Conservation (phyloP, 2,113 vertebrate species). For the Collichthys lucidus region DNA sequence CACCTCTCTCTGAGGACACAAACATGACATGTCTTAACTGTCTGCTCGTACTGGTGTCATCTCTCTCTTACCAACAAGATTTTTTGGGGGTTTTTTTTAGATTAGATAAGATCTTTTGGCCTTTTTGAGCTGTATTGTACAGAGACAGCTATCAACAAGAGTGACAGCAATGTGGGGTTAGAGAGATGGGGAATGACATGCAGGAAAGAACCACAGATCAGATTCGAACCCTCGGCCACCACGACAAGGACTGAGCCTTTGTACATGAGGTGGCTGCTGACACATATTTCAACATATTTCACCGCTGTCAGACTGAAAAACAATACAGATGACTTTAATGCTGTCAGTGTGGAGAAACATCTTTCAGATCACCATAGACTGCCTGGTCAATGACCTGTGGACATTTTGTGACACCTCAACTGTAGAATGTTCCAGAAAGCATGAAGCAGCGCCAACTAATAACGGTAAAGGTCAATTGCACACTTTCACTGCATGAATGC, state of each 20-base stretch:
- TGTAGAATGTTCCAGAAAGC: not conserved
- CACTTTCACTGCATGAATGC: not conserved
- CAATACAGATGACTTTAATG: not conserved
- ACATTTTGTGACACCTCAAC: not conserved
- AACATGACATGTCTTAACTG: not conserved
- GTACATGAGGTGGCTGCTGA: too few species aligned
- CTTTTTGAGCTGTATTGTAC: too few species aligned
- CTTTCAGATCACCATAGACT: not conserved
- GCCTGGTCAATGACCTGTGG: not conserved
- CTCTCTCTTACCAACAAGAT: too few species aligned
- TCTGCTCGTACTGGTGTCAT: not conserved
- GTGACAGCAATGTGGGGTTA: too few species aligned
- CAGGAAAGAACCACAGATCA: too few species aligned
- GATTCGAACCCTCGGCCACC: too few species aligned
- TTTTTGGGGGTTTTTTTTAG: too few species aligned
- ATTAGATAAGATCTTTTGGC: too few species aligned
- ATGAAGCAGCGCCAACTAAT: not conserved
- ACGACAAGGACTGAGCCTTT: too few species aligned
- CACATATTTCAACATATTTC: not conserved
- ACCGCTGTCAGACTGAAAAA: not conserved
- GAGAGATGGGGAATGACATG: too few species aligned
- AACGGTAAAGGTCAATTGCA: not conserved
- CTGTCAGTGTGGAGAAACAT: not conserved
- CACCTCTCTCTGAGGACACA: conserved; percentile 90
- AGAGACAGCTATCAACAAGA: too few species aligned